Evolutionary conservation across 2,797 vertebrate species (phyloP).

Genomic region (Oreochromis mossambicus): DNA sequence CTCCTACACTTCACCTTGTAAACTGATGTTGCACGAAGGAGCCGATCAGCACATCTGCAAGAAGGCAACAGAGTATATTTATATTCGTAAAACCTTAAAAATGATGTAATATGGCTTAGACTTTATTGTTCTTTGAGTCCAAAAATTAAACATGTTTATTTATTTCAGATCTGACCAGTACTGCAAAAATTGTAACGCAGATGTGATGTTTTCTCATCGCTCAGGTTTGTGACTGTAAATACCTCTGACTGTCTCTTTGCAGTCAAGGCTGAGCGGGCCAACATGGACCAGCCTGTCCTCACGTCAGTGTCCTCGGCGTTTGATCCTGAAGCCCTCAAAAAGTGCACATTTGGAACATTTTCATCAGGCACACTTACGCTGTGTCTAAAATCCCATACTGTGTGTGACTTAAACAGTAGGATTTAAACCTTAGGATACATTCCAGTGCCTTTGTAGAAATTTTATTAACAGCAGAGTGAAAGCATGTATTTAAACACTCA

Average conservation of each 20-base stretch:
- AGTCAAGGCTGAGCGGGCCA: conserved; percentile 31
- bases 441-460: neutral
- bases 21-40: conserved; percentile 59
- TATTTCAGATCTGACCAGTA: neutral
- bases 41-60: conserved; percentile 20
- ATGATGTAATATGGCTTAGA: neutral
- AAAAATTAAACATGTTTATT: neutral
- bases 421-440: neutral
- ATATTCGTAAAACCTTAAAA: conserved; percentile 7
- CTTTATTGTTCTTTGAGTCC: neutral
- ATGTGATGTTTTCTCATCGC: neutral
- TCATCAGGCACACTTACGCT: neutral
- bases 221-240: conserved; percentile 39
- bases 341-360: neutral
- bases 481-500: neutral
- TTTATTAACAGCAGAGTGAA: neutral
- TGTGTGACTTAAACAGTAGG: neutral
- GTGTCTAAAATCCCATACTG: neutral
- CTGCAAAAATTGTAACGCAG: neutral
- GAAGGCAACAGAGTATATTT: conserved; percentile 32
- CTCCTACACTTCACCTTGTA: conserved; percentile 54
- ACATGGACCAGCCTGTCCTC: conserved; percentile 56
- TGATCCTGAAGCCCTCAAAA: neutral
- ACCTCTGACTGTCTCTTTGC: conserved; percentile 38
- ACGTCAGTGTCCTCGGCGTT: conserved; percentile 22